Percentiles rank a stretch among this genome's conserved stretches.
These are phyloP conservation scores for Melanotus villosus DNA, from an alignment of 2,888 invertebrate species.

Conservation along the genomic window DNA sequence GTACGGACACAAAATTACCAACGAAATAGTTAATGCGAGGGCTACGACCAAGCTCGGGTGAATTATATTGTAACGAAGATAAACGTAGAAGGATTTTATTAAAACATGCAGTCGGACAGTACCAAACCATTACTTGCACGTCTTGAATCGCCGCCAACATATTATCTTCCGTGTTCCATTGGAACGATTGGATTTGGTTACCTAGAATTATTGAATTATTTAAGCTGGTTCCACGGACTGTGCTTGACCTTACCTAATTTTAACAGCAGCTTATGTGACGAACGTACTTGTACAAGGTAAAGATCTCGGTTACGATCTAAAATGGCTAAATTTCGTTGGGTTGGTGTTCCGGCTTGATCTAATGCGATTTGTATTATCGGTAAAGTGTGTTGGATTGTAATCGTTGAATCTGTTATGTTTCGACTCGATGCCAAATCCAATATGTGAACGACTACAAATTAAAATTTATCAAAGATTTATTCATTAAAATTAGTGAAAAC, in stretches of 20 bases:
- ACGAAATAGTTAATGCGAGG: slow-evolving; percentile 86
- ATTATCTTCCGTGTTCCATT: slow-evolving; percentile 84
- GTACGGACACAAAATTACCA: slow-evolving; percentile 86
- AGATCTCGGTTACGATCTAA: slow-evolving; percentile 92
- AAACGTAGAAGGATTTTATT: slow-evolving; percentile 79
- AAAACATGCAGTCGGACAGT: slow-evolving; percentile 82
- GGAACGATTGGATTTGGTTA: slow-evolving; percentile 71
- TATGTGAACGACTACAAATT: slow-evolving; percentile 80
- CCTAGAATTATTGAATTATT: slow-evolving; percentile 65
- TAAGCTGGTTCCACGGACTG: not conserved
- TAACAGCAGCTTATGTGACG: slow-evolving; percentile 75
- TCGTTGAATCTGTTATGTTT: slow-evolving; percentile 79
- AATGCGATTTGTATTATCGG: slow-evolving; percentile 87
- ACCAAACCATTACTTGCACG: slow-evolving; percentile 85
- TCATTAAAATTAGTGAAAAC: not conserved
- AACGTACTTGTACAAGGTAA: slow-evolving; percentile 83
- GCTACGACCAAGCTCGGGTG: slow-evolving; percentile 86
- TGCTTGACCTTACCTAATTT: slow-evolving; percentile 75
- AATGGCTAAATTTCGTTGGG: slow-evolving; percentile 87
- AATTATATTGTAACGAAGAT: slow-evolving; percentile 72
- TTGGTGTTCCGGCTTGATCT: slow-evolving; percentile 85
- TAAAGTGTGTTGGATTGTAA: slow-evolving; percentile 82
- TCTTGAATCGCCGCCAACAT: slow-evolving; percentile 86
- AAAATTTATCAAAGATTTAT: not conserved
- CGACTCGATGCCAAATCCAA: slow-evolving; percentile 87